Percentiles rank a stretch among this genome's conserved stretches.
These are phyloP conservation scores for Steinernema khuongi DNA, from an alignment of 1,140 invertebrate genomes.

Conservation along the genomic window DNA sequence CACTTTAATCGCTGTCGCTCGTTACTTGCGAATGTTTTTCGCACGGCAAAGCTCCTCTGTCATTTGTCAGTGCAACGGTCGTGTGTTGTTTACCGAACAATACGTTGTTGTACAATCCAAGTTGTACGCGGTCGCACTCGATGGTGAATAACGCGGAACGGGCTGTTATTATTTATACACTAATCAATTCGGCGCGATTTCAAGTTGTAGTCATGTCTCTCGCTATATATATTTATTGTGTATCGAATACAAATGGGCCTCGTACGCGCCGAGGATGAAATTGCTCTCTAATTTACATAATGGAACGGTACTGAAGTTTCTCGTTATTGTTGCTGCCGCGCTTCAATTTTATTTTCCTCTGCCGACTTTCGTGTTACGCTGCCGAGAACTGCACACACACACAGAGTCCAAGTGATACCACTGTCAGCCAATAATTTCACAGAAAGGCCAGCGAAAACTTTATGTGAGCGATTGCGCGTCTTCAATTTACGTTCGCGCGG, in stretches of 20 bases:
- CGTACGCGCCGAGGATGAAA: background rate
- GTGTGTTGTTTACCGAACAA: background rate
- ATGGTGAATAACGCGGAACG: background rate
- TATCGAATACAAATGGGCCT: background rate
- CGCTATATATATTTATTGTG: background rate
- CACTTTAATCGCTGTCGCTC: background rate
- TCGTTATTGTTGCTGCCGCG: background rate
- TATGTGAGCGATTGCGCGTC: background rate
- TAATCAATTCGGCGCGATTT: too few species aligned
- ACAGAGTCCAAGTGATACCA: background rate
- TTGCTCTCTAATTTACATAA: slow-evolving; percentile 3
- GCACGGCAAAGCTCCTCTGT: background rate
- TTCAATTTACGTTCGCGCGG: background rate
- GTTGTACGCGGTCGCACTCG: background rate
- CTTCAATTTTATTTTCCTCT: background rate
- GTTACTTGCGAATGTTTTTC: background rate
- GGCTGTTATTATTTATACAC: too few species aligned
- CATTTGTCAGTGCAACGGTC: background rate
- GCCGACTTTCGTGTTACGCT: background rate
- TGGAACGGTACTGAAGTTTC: background rate
- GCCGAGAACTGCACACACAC: background rate
- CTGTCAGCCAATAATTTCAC: background rate
- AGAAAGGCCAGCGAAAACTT: background rate
- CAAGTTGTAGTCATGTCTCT: background rate
- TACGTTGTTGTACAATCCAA: background rate